A percentile compares a stretch with the other conserved stretches of the same genome.
Evolutionary conservation across 2,113 vertebrate genomes (phyloP).

Genomic region (Hippocampus zosterae): DNA sequence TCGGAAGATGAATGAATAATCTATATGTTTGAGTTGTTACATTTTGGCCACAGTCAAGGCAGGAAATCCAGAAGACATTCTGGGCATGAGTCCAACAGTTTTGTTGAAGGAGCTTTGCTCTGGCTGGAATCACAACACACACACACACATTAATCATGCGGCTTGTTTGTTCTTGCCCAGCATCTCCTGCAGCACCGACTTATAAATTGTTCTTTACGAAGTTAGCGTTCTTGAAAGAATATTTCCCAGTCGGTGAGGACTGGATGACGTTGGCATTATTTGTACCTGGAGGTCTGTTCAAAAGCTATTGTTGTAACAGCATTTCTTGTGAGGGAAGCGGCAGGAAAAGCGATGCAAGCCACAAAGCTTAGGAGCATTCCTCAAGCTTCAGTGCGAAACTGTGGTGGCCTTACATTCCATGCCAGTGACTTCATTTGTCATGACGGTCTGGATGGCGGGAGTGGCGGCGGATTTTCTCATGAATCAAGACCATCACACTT

Average conservation of each 20-base stretch:
- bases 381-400: not conserved
- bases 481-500: conserved; percentile 48
- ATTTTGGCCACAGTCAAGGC: conserved; percentile 16
- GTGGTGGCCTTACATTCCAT: conserved; percentile 16
- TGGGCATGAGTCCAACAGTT: conserved; percentile 24
- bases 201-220: conserved; percentile 23
- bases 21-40: too few species aligned
- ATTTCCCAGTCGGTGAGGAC: conserved; percentile 51
- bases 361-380: not conserved
- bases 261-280: not conserved
- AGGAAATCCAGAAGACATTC: conserved; percentile 50
- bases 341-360: not conserved
- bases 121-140: conserved; percentile 50
- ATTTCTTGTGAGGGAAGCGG: not conserved
- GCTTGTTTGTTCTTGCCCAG: conserved; percentile 35
- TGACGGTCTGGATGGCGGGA: conserved; percentile 34
- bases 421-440: conserved; percentile 17
- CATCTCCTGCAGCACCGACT: conserved; percentile 16
- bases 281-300: too few species aligned
- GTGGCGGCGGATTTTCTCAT: conserved; percentile 63
- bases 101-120: conserved; percentile 57
- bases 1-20: too few species aligned
- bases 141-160: conserved; percentile 14
- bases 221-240: conserved; percentile 40
- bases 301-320: not conserved